Percentiles rank a stretch among this genome's conserved stretches.
Conservation (phyloP, 2,888 invertebrate species). For the Drosophila peninsularis region DNA sequence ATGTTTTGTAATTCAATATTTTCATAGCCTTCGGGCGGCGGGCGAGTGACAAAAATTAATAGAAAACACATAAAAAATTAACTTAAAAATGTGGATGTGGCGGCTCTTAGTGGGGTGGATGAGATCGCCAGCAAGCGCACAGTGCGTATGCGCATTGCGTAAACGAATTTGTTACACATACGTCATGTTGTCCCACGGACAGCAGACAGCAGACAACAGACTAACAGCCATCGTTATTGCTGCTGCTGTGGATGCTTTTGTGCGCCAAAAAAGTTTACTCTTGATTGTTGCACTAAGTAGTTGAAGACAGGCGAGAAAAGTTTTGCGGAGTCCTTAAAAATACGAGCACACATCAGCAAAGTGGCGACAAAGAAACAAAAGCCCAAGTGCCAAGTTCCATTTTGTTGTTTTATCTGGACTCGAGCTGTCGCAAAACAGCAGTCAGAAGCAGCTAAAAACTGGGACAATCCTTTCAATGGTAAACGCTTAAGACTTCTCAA, state of each 20-base stretch:
- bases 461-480: conserved; percentile 14
- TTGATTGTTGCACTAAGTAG: conserved; percentile 54
- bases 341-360: conserved; percentile 46
- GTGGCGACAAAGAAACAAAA: conserved; percentile 13
- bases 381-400: conserved; percentile 32
- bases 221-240: conserved; percentile 10
- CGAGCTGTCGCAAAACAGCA: conserved; percentile 36
- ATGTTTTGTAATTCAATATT: conserved; percentile 68
- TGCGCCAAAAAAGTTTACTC: conserved; percentile 41
- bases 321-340: conserved; percentile 34
- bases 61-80: conserved; percentile 74
- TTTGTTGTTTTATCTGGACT: conserved; percentile 29
- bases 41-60: conserved; percentile 67
- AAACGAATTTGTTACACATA: conserved; percentile 45
- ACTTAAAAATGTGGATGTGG: conserved; percentile 25
- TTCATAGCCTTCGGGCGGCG: conserved; percentile 19
- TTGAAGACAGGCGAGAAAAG: conserved; percentile 51
- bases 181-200: conserved; percentile 30
- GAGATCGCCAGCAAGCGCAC: conserved; percentile 36
- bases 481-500: conserved; percentile 20
- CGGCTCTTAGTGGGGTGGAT: conserved; percentile 9
- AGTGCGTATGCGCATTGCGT: conserved; percentile 63
- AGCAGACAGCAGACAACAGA: conserved; percentile 7
- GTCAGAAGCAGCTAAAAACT: conserved; percentile 12
- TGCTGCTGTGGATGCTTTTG: conserved; percentile 5